Evolutionary conservation across 2,113 vertebrate species (phyloP).

Genomic region (Corythornis cristatus): DNA sequence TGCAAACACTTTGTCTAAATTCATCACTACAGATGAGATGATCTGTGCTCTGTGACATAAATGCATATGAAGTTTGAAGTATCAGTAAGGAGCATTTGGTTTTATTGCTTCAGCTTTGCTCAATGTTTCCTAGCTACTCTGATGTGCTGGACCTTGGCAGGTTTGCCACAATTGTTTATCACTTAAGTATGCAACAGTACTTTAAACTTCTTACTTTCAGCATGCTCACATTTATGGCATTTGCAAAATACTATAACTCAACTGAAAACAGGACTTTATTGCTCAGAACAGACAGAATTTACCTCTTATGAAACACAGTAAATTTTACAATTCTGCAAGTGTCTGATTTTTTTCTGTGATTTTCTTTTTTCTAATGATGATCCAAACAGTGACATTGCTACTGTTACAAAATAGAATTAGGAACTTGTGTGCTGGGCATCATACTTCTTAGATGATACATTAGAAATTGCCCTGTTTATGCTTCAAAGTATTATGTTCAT

Average conservation of each 20-base stretch:
- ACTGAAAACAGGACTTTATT: neutral
- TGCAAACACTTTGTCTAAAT: neutral
- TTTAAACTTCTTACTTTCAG: conserved; percentile 19
- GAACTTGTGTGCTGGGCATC: neutral
- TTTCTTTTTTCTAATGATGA: neutral
- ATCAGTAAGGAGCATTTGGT: neutral
- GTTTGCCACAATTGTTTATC: neutral
- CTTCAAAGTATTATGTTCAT: neutral
- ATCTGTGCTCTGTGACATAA: neutral
- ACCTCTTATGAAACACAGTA: neutral
- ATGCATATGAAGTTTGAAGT: conserved; percentile 10
- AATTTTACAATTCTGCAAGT: neutral
- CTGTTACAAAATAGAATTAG: neutral
- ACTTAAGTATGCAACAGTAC: neutral
- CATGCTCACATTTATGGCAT: neutral
- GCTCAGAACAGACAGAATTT: neutral
- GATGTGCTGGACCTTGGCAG: neutral
- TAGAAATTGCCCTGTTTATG: neutral
- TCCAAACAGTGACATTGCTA: neutral
- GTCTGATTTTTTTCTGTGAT: neutral
- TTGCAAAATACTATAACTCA: neutral
- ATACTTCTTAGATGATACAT: neutral
- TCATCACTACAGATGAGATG: neutral
- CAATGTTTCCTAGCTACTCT: neutral
- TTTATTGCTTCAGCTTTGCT: conserved; percentile 15